Percentiles rank a stretch among this genome's conserved stretches.
These are phyloP conservation scores for Meloidogyne floridensis DNA, from an alignment of 1,140 invertebrate genomes.

Conservation along the genomic window DNA sequence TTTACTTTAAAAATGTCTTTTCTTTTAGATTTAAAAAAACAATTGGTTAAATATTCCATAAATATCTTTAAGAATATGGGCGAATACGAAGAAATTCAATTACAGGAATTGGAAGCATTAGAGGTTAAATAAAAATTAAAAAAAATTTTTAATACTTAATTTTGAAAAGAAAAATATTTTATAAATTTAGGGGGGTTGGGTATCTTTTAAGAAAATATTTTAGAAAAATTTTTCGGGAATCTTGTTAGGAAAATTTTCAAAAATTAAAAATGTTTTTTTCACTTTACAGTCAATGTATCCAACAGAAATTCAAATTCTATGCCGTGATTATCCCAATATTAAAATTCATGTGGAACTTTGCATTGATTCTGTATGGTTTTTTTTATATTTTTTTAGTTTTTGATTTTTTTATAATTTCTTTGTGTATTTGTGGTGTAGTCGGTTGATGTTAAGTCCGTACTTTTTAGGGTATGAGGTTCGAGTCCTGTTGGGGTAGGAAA, in stretches of 20 bases:
- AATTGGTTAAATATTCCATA: background rate
- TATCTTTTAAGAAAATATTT: no score
- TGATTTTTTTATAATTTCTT: background rate
- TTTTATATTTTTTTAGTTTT: background rate
- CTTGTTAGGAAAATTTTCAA: background rate
- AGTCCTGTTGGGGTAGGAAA: no score
- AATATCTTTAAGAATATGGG: background rate
- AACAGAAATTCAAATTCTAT: constrained; percentile 23
- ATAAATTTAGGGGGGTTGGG: no score
- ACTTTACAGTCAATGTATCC: constrained; percentile 25
- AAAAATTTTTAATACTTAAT: background rate
- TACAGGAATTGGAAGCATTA: constrained; percentile 28
- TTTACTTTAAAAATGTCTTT: no score
- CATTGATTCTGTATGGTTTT: constrained; percentile 19
- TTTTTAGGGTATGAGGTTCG: no score
- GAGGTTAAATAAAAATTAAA: background rate
- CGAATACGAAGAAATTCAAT: constrained; percentile 19
- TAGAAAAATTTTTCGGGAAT: no score
- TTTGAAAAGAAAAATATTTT: no score
- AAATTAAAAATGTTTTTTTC: background rate
- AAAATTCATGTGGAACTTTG: constrained; percentile 19
- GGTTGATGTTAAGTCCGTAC: no score
- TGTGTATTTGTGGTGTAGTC: no score
- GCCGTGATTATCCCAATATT: constrained; percentile 31
- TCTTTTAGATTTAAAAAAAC: no score